Evolutionary conservation across 2,113 vertebrate species (phyloP).

Genomic region (Corvus cornix): DNA sequence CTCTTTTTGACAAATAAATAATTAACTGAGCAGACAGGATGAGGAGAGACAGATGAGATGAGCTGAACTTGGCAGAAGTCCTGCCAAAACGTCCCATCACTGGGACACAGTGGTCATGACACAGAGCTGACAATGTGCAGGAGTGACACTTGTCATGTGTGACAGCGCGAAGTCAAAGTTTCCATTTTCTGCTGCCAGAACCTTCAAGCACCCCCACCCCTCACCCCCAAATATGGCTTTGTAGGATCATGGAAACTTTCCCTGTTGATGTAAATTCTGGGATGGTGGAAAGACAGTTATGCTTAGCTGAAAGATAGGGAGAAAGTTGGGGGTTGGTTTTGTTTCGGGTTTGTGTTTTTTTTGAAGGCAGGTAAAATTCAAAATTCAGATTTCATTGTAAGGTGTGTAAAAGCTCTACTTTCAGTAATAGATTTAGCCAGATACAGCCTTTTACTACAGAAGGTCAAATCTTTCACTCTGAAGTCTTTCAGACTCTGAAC

Average conservation of each 20-base stretch:
- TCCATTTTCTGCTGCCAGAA: neutral
- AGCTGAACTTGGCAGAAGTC: neutral
- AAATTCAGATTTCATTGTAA: neutral
- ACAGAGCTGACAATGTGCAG: neutral
- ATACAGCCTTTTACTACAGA: slow-evolving; percentile 32
- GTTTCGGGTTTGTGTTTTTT: neutral
- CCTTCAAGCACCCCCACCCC: neutral
- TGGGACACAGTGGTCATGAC: neutral
- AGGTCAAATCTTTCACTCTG: slow-evolving; percentile 70
- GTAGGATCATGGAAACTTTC: neutral
- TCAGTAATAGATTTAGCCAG: neutral
- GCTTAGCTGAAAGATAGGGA: neutral
- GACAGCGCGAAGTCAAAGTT: neutral
- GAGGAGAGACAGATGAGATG: neutral
- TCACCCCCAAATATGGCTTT: neutral
- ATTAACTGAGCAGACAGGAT: neutral
- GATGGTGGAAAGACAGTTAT: neutral
- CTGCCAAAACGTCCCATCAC: neutral
- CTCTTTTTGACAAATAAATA: neutral
- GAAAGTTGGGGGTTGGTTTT: neutral
- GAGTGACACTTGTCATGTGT: neutral
- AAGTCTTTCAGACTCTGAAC: slow-evolving; percentile 69
- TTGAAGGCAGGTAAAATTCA: neutral
- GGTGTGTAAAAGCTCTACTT: neutral
- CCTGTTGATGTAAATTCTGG: neutral